phyloP scores from a whole-genome alignment of 2,797 vertebrate species.

The Zonotrichia albicollis region DNA sequence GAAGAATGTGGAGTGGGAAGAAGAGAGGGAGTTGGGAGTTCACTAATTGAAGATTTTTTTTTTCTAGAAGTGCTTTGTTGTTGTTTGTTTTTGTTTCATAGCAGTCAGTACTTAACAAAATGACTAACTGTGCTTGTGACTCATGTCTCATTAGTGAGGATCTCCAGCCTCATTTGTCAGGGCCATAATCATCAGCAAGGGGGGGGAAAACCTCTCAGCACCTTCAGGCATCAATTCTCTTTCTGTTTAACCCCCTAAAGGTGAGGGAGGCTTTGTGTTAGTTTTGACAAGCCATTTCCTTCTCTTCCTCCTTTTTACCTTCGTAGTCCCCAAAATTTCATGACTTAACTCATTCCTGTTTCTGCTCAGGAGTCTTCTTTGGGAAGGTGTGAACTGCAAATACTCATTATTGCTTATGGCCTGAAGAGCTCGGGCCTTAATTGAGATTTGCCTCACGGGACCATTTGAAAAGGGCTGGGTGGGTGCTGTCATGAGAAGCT shows the following conservation, averaged over 20 bases:
- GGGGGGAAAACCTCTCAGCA: background rate
- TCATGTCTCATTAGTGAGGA: conserved; percentile 32
- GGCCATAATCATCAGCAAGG: background rate
- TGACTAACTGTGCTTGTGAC: conserved; percentile 10
- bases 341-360: background rate
- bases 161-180: background rate
- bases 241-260: background rate
- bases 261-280: background rate
- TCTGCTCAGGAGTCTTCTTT: background rate
- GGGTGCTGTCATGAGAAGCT: background rate
- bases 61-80: background rate
- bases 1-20: background rate
- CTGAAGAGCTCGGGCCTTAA: background rate
- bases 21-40: background rate
- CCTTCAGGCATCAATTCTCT: background rate
- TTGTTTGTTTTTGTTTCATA: conserved; percentile 27
- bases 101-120: conserved; percentile 22
- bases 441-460: background rate
- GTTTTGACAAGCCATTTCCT: background rate
- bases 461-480: background rate
- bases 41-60: background rate
- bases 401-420: rapidly evolving
- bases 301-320: background rate
- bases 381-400: background rate
- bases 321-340: background rate